Percentiles rank a stretch among this genome's conserved stretches.
Conservation (phyloP, 2,888 invertebrate genomes). For the Ophion obscuratus region DNA sequence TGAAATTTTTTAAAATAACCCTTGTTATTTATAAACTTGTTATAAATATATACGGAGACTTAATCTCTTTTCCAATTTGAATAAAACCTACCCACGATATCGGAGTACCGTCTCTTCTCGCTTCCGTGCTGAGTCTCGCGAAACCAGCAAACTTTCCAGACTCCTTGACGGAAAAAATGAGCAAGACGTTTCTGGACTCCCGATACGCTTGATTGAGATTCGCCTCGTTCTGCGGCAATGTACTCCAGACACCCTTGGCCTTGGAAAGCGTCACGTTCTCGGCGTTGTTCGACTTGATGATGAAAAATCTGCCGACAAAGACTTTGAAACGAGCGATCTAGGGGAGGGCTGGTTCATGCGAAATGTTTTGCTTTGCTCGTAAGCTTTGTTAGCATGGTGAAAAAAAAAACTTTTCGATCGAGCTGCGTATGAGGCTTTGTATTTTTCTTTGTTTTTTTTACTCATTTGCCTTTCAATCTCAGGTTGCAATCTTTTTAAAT, state of each 20-base stretch:
- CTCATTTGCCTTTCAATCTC: no score
- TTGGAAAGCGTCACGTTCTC: constrained; percentile 98
- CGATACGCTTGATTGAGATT: constrained; percentile 97
- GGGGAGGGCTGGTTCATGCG: constrained; percentile 1
- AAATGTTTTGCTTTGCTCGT: constrained; percentile 6
- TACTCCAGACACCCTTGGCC: constrained; percentile 98
- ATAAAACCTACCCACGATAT: constrained; percentile 91
- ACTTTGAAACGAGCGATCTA: constrained; percentile 70
- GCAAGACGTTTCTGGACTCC: constrained; percentile 96
- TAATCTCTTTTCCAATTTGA: no score
- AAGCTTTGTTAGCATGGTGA: background rate
- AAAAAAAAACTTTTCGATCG: background rate
- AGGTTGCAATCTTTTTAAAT: no score
- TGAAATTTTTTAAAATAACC: no score
- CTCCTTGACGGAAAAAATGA: constrained; percentile 99
- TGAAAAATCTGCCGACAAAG: constrained; percentile 89
- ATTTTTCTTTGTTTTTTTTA: no score
- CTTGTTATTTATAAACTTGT: no score
- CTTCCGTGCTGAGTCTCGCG: constrained; percentile 95
- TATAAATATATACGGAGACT: no score
- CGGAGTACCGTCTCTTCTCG: constrained; percentile 94
- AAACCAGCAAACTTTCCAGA: constrained; percentile 98
- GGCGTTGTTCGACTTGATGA: constrained; percentile 98
- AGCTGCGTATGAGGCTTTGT: no score
- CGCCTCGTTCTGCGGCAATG: constrained; percentile 97